Conservation (phyloP, 2,113 vertebrate genomes). For the Erythrocercus mccallii region DNA sequence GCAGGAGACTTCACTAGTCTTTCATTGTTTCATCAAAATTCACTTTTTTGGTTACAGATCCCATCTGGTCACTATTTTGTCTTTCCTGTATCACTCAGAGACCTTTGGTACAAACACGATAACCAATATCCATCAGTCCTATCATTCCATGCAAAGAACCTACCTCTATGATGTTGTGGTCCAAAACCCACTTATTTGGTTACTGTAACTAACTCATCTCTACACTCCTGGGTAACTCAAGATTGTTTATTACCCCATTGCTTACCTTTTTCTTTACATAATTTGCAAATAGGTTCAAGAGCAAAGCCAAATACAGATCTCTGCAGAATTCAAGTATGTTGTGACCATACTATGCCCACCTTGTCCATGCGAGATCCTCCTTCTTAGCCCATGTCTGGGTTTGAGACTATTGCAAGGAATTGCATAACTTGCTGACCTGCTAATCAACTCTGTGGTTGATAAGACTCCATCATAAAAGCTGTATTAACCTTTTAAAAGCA, state of each 20-base stretch:
- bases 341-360: not conserved
- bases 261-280: not conserved
- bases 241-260: not conserved
- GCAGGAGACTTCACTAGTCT: not conserved
- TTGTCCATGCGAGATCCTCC: not conserved
- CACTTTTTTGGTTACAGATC: not conserved
- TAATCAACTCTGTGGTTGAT: not conserved
- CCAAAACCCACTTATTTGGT: not conserved
- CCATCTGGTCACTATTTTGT: not conserved
- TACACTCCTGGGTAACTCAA: not conserved
- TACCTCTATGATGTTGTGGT: not conserved
- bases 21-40: not conserved
- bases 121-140: rapidly evolving
- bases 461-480: not conserved
- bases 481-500: rapidly evolving
- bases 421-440: not conserved
- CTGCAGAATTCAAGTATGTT: not conserved
- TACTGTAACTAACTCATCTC: not conserved
- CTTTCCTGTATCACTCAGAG: not conserved
- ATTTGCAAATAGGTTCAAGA: not conserved
- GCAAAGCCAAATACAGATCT: not conserved
- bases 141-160: not conserved
- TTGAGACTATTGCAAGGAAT: not conserved
- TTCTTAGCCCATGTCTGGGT: not conserved
- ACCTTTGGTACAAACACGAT: not conserved